phyloP scores from a whole-genome alignment of 2,113 vertebrate species.

The Butorides virescens region DNA sequence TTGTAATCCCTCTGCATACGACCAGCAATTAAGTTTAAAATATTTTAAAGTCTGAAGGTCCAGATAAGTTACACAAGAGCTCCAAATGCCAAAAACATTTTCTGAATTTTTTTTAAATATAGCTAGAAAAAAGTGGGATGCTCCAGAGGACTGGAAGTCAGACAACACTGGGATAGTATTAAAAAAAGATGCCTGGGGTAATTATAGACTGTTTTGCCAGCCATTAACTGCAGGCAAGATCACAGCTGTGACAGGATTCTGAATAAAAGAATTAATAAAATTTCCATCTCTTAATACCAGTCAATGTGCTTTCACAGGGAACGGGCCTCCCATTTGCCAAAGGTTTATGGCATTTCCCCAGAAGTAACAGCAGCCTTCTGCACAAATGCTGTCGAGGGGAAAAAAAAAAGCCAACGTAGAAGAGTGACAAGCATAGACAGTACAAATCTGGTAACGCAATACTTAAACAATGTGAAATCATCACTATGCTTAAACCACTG shows the following conservation, averaged over 20 bases:
- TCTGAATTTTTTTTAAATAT: not conserved
- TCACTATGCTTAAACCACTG: constrained; percentile 30
- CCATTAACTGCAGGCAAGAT: constrained; percentile 20
- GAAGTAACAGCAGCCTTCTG: not conserved
- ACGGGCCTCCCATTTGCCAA: not conserved
- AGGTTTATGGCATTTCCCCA: not conserved
- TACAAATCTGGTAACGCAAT: not conserved
- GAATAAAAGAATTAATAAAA: constrained; percentile 37
- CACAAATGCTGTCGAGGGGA: not conserved
- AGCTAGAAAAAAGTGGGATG: not conserved
- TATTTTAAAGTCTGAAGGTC: not conserved
- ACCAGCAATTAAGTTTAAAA: not conserved
- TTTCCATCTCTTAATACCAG: constrained; percentile 18
- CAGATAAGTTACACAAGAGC: not conserved
- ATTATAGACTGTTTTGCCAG: constrained; percentile 26
- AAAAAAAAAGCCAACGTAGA: not conserved
- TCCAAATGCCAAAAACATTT: not conserved
- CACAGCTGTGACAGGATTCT: constrained; percentile 23
- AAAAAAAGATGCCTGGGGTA: constrained; percentile 7
- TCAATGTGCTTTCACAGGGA: not conserved
- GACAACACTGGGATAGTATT: not conserved
- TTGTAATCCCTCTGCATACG: not conserved
- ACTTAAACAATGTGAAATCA: not conserved
- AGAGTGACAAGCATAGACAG: not conserved
- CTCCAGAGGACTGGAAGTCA: not conserved